Base-by-base conservation (phyloP, 2,113 vertebrate species). In the Sebastes fasciatus region DNA sequence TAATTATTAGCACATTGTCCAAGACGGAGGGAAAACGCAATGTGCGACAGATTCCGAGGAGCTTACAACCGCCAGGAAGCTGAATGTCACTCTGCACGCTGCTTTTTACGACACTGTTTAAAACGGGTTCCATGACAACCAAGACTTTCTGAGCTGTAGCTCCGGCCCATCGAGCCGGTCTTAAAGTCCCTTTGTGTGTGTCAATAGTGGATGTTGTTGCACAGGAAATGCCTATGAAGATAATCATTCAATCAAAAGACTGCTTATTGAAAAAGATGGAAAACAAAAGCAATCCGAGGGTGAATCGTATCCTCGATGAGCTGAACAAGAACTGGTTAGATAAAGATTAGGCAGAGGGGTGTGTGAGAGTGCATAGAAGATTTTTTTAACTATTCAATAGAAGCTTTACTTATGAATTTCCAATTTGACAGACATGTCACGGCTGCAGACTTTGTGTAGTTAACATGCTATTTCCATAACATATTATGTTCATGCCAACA, bases 1-100 rank as follows among this genome's bases (percentile, higher is more conserved):
- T 94, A 93, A 93, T 94, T 89, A 93, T 93, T 90, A 88, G 84
- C 92, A 91, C 82, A 90, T 91, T 91, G 88, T 89, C 80, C 54
- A 11, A 68, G 74, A 74, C 49, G 19, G 60, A 88, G 77, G 77
- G 83, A 63, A 87, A 83, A 84, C 13, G 40, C 80, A 86, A 26
- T 4, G 72, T 85, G 86, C 43, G 80, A 86, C 88, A 80, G 79
- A 91, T 73, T 86, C 80, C 79, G 78, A 79, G 70, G 71, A 73
- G 45, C 84, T 76, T 74, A 63, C 74, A 75, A 84, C 63, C 34
- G 74, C 80, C 84, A 82, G 79, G 19, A 48, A 86, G 83, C 88
- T 7, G 57, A 87, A 83, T 75, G 85, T 85, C 86, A 80, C 70
- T 14, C 70, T 12, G 63, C 82, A 85, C 58, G 77, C 75, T 82